Conservation (phyloP, 1,140 invertebrate genomes). For the Tachypleus tridentatus region DNA sequence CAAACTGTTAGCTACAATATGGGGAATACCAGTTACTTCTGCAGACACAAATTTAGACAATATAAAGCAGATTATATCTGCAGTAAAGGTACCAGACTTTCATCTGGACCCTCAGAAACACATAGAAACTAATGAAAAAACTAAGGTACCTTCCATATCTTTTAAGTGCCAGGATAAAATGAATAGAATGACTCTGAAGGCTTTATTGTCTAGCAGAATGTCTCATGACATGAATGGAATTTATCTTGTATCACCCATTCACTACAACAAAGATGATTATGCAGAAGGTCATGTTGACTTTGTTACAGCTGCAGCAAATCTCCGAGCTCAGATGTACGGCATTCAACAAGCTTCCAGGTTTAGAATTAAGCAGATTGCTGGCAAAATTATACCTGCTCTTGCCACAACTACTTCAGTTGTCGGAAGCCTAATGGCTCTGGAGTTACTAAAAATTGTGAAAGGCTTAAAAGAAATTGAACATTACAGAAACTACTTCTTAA, state of each 20-base stretch:
- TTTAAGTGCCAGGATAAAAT: no score
- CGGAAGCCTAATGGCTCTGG: constrained; percentile 81
- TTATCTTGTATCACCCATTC: no score
- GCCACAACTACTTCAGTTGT: constrained; percentile 95
- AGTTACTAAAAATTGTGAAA: constrained; percentile 66
- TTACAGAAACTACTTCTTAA: constrained; percentile 94
- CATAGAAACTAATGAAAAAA: no score
- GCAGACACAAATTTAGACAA: neutral
- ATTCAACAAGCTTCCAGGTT: constrained; percentile 87
- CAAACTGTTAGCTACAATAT: neutral
- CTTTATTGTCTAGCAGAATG: no score
- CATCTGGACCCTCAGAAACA: no score
- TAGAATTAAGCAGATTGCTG: constrained; percentile 96
- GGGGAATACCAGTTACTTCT: neutral
- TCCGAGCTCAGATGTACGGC: constrained; percentile 83
- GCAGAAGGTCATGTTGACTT: constrained; percentile 63
- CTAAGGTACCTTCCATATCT: no score
- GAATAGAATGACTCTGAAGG: no score
- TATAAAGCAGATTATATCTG: no score
- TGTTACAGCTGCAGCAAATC: constrained; percentile 76
- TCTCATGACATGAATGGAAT: no score
- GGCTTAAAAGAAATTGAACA: constrained; percentile 42
- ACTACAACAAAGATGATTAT: neutral
- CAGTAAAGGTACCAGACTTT: no score
- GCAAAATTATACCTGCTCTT: constrained; percentile 98